phyloP scores from a whole-genome alignment of 2,113 vertebrate genomes.

The Melanerpes formicivorus region DNA sequence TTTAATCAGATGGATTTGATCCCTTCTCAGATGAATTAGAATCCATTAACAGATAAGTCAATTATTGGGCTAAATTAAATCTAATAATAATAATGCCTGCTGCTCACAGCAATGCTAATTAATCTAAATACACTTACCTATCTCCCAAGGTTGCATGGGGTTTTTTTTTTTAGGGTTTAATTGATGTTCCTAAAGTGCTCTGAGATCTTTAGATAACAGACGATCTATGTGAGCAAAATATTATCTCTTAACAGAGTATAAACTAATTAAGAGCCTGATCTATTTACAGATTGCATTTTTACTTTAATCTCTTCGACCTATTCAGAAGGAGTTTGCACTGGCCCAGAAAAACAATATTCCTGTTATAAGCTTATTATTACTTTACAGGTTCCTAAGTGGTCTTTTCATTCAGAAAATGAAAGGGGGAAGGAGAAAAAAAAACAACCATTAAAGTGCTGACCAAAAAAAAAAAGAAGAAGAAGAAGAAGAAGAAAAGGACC shows the following conservation, averaged over 20 bases:
- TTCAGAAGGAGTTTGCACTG: slow-evolving; percentile 25
- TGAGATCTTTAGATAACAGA: slow-evolving; percentile 59
- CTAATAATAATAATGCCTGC: slow-evolving; percentile 61
- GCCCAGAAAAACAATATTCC: slow-evolving; percentile 53
- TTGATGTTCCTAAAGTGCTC: slow-evolving; percentile 61
- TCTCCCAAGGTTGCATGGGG: slow-evolving; percentile 23
- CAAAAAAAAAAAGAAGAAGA: background rate
- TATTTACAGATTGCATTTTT: slow-evolving; percentile 63
- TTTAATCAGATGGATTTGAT: slow-evolving; percentile 64
- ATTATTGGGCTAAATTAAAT: slow-evolving; percentile 67
- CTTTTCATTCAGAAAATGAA: slow-evolving; percentile 68
- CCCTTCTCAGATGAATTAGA: slow-evolving; percentile 53
- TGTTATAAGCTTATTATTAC: slow-evolving; percentile 61
- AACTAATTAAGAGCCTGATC: slow-evolving; percentile 59
- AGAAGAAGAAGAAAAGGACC: background rate
- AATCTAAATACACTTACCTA: slow-evolving; percentile 65
- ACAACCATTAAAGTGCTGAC: slow-evolving; percentile 54
- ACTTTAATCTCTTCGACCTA: slow-evolving; percentile 52
- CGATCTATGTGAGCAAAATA: slow-evolving; percentile 48
- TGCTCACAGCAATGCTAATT: slow-evolving; percentile 60
- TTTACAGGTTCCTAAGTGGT: slow-evolving; percentile 56
- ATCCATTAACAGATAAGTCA: slow-evolving; percentile 68
- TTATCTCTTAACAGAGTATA: slow-evolving; percentile 60
- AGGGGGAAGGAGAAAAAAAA: slow-evolving; percentile 58
- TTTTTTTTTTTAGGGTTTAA: slow-evolving; percentile 27